Evolutionary conservation across 2,113 vertebrate genomes (phyloP).

Genomic region (Ancistrus triradiatus): DNA sequence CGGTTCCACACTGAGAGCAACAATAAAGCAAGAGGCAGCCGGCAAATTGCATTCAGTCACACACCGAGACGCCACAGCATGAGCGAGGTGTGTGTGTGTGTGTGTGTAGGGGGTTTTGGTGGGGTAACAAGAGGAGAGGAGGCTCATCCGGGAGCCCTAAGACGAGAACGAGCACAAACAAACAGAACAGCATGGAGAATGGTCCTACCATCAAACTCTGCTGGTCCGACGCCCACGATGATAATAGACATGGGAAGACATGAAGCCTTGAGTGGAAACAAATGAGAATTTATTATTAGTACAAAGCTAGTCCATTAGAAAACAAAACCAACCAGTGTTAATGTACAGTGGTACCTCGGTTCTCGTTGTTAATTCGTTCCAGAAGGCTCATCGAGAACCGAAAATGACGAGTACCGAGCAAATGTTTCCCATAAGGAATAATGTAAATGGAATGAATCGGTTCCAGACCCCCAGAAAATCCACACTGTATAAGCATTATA

Average conservation of each 20-base stretch:
- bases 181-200: background rate
- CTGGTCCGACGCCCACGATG: conserved; percentile 85
- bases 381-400: no score
- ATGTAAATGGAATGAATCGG: no score
- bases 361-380: no score
- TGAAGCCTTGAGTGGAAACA: conserved; percentile 35
- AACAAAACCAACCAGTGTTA: no score
- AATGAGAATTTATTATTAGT: no score
- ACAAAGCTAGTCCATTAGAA: no score
- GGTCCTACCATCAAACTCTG: conserved; percentile 82
- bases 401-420: no score
- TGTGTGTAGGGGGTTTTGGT: background rate
- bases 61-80: background rate
- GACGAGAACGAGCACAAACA: background rate
- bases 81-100: background rate
- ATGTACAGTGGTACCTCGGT: no score
- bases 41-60: conserved; percentile 12
- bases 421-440: no score
- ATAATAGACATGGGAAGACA: conserved; percentile 82
- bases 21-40: conserved; percentile 10
- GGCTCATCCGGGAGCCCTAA: background rate
- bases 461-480: no score
- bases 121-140: background rate
- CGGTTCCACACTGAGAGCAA: conserved; percentile 6
- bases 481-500: no score